Evolutionary conservation across 2,888 invertebrate genomes (phyloP).

Genomic region (Fragum sueziense): DNA sequence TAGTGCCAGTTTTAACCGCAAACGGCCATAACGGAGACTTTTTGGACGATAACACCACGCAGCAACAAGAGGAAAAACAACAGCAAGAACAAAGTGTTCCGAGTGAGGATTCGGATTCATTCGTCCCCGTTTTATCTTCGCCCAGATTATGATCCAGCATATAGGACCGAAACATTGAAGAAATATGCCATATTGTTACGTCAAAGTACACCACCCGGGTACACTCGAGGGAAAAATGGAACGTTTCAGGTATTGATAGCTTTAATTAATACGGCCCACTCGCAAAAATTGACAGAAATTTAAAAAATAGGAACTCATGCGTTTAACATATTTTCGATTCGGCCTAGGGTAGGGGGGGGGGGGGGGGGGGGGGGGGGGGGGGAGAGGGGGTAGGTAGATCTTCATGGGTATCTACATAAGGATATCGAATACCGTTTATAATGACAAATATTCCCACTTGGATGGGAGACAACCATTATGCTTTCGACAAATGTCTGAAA

Average conservation of each 20-base stretch:
- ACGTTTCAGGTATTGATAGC: constrained; percentile 2
- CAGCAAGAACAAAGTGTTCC: constrained; percentile 5
- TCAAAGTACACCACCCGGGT: constrained; percentile 2
- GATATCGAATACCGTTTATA: no score
- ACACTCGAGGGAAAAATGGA: constrained; percentile 6
- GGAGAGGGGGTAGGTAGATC: no score
- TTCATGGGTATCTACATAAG: no score
- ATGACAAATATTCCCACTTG: no score
- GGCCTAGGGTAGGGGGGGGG: no score
- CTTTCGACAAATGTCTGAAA: no score
- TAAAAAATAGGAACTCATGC: no score
- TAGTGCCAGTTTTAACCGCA: constrained; percentile 51
- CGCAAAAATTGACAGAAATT: no score
- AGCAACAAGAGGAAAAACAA: constrained; percentile 1
- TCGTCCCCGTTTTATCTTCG: constrained; percentile 24
- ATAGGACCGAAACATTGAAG: not conserved
- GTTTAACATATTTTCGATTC: no score
- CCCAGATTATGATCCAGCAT: constrained; percentile 3
- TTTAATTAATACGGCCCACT: no score
- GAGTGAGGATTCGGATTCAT: not conserved
- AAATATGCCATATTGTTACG: constrained; percentile 19
- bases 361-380: no score
- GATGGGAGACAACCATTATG: no score
- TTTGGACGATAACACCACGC: constrained; percentile 25
- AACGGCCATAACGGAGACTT: constrained; percentile 53